Percentiles rank a stretch among this genome's conserved stretches.
phyloP scores from a whole-genome alignment of 2,113 vertebrate species.

The Phaethon lepturus region DNA sequence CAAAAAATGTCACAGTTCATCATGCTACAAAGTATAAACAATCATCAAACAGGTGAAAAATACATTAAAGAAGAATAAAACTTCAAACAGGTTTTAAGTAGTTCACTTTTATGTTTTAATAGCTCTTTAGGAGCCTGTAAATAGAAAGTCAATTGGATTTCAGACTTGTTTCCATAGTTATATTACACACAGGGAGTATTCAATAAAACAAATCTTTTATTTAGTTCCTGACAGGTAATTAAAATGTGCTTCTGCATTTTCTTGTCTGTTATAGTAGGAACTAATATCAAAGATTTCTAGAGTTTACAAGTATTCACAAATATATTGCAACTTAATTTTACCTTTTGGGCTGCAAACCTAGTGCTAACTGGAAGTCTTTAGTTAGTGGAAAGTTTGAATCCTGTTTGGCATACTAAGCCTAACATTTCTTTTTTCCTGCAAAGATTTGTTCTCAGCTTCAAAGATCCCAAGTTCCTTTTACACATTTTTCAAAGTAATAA shows the following conservation, averaged over 20 bases:
- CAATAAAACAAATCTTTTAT: slow-evolving; percentile 82
- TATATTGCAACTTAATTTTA: slow-evolving; percentile 71
- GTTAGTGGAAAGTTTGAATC: slow-evolving; percentile 73
- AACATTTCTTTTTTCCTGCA: slow-evolving; percentile 64
- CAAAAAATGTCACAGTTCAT: slow-evolving; percentile 63
- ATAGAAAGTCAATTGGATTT: slow-evolving; percentile 77
- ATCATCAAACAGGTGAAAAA: slow-evolving; percentile 68
- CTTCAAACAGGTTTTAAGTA: slow-evolving; percentile 71
- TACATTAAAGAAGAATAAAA: slow-evolving; percentile 68
- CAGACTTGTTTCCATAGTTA: slow-evolving; percentile 79
- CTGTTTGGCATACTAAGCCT: slow-evolving; percentile 30
- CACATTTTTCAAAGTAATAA: slow-evolving; percentile 59
- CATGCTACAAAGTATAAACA: slow-evolving; percentile 52
- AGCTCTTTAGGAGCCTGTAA: slow-evolving; percentile 78
- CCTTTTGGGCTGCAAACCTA: slow-evolving; percentile 58
- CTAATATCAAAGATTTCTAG: slow-evolving; percentile 58
- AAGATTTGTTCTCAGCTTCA: slow-evolving; percentile 35
- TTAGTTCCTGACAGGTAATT: slow-evolving; percentile 84
- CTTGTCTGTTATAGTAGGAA: slow-evolving; percentile 67
- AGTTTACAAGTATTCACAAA: slow-evolving; percentile 65
- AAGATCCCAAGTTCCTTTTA: slow-evolving; percentile 19
- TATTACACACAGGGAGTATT: slow-evolving; percentile 78
- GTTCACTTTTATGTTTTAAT: slow-evolving; percentile 67
- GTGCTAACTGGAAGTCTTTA: slow-evolving; percentile 31
- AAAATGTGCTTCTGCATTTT: slow-evolving; percentile 73